Conservation (phyloP, 2,797 vertebrate species). For the Acestrorhynchus altus region DNA sequence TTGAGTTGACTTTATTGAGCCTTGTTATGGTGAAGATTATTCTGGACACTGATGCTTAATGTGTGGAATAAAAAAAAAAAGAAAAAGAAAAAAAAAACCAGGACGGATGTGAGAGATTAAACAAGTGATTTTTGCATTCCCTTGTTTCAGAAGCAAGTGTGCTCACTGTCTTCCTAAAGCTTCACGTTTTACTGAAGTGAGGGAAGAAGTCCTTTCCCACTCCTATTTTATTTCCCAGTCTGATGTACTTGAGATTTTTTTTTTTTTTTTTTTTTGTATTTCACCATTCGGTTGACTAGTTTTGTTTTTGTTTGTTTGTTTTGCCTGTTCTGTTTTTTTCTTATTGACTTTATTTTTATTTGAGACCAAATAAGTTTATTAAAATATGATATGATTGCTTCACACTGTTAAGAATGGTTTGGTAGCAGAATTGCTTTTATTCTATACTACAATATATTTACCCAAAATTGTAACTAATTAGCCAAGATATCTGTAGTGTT, state of each 20-base stretch:
- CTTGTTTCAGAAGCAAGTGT: slow-evolving; percentile 35
- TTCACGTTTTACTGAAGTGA: slow-evolving; percentile 57
- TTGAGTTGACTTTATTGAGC: slow-evolving; percentile 26
- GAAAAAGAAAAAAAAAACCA: neutral
- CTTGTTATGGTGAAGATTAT: slow-evolving; percentile 29
- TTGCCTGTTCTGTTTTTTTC: slow-evolving; percentile 56
- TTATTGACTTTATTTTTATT: slow-evolving; percentile 61
- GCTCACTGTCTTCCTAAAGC: slow-evolving; percentile 30
- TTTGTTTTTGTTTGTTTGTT: slow-evolving; percentile 51
- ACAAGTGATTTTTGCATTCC: slow-evolving; percentile 45
- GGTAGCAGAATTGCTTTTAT: neutral
- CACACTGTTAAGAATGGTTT: slow-evolving; percentile 17
- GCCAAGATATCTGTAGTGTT: neutral
- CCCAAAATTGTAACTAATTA: too few relatives aligned
- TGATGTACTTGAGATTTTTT: slow-evolving; percentile 71
- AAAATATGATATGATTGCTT: slow-evolving; percentile 62
- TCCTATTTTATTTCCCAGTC: slow-evolving; percentile 70
- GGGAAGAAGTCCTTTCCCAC: slow-evolving; percentile 67
- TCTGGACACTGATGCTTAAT: slow-evolving; percentile 46
- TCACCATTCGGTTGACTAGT: slow-evolving; percentile 53
- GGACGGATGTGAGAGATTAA: slow-evolving; percentile 39
- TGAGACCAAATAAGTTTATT: slow-evolving; percentile 72
- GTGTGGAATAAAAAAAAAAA: slow-evolving; percentile 37
- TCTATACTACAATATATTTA: too few relatives aligned
- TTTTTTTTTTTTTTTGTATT: slow-evolving; percentile 43